Evolutionary conservation across 2,888 invertebrate species (phyloP), one percentile per base, ranked within the genome.

Genomic region (Nebria brevicollis): DNA sequence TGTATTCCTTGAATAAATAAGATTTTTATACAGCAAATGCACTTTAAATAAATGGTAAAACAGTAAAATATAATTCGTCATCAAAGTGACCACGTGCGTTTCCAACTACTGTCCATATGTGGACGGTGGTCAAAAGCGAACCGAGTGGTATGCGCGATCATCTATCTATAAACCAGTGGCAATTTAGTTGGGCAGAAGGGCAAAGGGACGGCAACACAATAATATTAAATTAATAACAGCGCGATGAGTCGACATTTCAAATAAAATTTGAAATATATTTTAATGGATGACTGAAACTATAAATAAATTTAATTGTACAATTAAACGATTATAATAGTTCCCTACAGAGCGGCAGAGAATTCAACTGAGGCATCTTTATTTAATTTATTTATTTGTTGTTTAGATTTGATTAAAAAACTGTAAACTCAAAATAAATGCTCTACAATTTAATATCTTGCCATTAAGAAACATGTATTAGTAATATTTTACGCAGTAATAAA

Each of bases 201-300:
- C 54, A 54, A 54, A 1, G 54, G 54, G 54, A 54, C 6, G 4
- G 54, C 4, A 34, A 4, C 41, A 73, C 42, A 73, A 73, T 73
- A 73, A 73, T 73, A 73, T 73, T 73, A 73, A 73, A 73, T 73
- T 73, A 73, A 73, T 73, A 73, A 43, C 73, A 15, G 70, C 70
- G 34, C 70, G 70, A 73, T 73, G 73, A 73, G n/a, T 73, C 43
- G 43, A 2, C 73, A 43, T 26, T 73, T 73, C 20, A 73, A 41
- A 73, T 73, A 73, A 73, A 73, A 73, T 73, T 15, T 73, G 73
- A 73, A 73, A 41, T 34, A 73, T 73, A 73, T 73, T 73, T 41
- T 73, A 73, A 73, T 73, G 73, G 73, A 73, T 73, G 73, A 73
- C 73, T 73, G 73, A 73, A 73, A 73, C 43, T 41, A 73, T 73